Evolutionary conservation across 2,797 vertebrate species (phyloP).

Genomic region (Esox lucius): DNA sequence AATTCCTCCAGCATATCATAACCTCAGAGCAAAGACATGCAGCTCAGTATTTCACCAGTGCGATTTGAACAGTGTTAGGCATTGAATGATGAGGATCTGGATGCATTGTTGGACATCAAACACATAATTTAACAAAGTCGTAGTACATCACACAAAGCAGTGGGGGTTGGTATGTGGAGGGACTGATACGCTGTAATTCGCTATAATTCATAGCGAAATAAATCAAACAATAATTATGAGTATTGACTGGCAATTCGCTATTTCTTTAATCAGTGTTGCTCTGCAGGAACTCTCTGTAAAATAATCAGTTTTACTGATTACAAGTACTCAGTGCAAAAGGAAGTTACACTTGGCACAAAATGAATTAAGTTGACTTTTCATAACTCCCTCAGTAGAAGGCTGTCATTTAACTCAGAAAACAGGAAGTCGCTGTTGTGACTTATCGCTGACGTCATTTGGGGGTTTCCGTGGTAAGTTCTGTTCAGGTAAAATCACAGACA

Average conservation of each 20-base stretch:
- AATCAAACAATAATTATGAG: background rate
- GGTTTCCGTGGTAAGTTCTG: background rate
- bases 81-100: background rate
- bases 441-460: background rate
- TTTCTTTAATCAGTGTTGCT: background rate
- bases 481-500: background rate
- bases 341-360: background rate
- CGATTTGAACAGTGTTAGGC: background rate
- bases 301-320: background rate
- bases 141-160: background rate
- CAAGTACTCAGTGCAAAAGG: background rate
- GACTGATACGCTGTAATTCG: background rate
- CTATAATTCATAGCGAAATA: background rate
- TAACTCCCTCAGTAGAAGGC: background rate
- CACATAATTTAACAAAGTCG: background rate
- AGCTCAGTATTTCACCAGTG: background rate
- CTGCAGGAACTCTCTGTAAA: background rate
- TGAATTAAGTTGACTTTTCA: background rate
- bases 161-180: background rate
- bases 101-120: background rate
- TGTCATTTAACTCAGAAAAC: background rate
- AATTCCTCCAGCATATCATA: constrained; percentile 79
- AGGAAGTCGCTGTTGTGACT: background rate
- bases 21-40: constrained; percentile 48
- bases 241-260: background rate